These are phyloP conservation scores for Eucidaris tribuloides DNA, from an alignment of 35 echinoderm and acorn worm species.

Conservation along the genomic window DNA sequence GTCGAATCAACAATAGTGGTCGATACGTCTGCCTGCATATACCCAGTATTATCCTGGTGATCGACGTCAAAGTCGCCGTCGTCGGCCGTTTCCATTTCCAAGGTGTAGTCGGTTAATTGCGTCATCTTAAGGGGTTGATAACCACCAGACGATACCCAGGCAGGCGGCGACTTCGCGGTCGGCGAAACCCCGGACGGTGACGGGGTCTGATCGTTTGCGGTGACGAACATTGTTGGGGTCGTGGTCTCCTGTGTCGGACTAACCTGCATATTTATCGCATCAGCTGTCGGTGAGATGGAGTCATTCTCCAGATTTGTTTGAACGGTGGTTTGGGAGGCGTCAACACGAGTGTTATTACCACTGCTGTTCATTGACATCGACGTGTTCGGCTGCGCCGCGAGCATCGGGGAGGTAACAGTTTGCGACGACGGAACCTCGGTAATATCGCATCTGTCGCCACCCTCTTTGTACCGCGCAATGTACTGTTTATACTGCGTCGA, in stretches of 20 bases:
- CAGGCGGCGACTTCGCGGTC: not conserved
- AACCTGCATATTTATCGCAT: not conserved
- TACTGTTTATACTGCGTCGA: constrained; percentile 4
- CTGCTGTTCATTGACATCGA: not conserved
- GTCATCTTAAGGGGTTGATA: not conserved
- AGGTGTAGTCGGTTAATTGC: not conserved
- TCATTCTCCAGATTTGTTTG: not conserved
- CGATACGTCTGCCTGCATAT: no score
- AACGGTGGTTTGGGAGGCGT: not conserved
- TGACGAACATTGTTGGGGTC: not conserved
- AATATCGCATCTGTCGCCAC: not conserved
- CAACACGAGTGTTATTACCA: no score
- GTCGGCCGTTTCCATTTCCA: not conserved
- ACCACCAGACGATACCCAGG: not conserved
- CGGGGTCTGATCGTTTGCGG: not conserved
- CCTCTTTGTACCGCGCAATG: not conserved
- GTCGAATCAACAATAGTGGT: no score
- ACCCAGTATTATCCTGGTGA: no score
- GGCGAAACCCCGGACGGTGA: not conserved
- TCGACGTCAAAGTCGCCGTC: not conserved
- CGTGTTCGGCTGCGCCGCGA: not conserved
- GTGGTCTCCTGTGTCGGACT: not conserved
- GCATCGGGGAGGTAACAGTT: no score
- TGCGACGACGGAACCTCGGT: no score
- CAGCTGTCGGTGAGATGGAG: not conserved